Percentiles rank a stretch among this genome's conserved stretches.
Conservation (phyloP, 2,888 invertebrate species). For the Hedya salicella region DNA sequence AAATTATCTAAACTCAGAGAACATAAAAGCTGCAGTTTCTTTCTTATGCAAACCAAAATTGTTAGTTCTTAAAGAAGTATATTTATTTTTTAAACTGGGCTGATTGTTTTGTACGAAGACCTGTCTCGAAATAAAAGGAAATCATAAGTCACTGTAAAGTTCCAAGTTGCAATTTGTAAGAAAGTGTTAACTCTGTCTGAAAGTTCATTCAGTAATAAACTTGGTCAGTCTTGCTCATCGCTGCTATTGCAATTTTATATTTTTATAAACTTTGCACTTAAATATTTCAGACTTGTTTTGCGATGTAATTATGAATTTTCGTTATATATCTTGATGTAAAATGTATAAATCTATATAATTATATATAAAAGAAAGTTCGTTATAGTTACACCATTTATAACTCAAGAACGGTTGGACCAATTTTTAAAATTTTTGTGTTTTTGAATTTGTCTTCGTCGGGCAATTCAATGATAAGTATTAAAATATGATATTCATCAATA, state of each 20-base stretch:
- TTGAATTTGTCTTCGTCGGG: too few species aligned
- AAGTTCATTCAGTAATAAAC: conserved; percentile 34
- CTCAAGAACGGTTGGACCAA: too few species aligned
- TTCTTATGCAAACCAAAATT: too few species aligned
- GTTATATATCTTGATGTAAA: background rate
- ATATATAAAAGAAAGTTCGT: too few species aligned
- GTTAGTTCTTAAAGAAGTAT: background rate
- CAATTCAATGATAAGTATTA: too few species aligned
- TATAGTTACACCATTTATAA: too few species aligned
- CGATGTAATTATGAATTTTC: background rate
- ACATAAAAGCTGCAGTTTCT: too few species aligned
- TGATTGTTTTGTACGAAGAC: background rate
- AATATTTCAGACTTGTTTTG: conserved; percentile 10
- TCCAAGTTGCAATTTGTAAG: conserved; percentile 15
- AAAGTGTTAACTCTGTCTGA: conserved; percentile 21
- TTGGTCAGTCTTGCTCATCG: conserved; percentile 21
- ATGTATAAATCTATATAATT: too few species aligned
- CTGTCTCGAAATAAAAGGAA: background rate
- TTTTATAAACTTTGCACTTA: conserved; percentile 23
- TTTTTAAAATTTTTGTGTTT: too few species aligned
- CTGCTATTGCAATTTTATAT: conserved; percentile 20
- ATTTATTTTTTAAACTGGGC: background rate
- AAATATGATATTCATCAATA: too few species aligned
- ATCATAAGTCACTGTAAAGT: conserved; percentile 12
- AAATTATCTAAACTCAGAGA: too few species aligned